These are phyloP conservation scores for Tupiocoris notatus DNA, from an alignment of 2,888 invertebrate species.

Conservation along the genomic window DNA sequence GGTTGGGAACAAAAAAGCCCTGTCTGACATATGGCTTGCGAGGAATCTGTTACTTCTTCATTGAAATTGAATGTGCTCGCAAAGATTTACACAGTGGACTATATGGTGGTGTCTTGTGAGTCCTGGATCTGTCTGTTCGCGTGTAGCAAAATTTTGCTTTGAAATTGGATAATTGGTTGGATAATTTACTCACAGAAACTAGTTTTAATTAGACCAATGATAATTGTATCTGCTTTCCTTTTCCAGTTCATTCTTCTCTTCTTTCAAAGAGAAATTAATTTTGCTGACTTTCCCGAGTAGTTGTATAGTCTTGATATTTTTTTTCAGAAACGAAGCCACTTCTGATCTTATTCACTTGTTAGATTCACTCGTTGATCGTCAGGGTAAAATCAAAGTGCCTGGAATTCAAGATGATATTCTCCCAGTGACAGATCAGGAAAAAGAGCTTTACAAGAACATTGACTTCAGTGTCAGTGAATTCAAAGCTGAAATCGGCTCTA, in stretches of 20 bases:
- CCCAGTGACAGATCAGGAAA: conserved; percentile 56
- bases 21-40: conserved; percentile 95
- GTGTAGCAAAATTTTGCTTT: no score
- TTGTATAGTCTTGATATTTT: no score
- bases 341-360: conserved; percentile 84
- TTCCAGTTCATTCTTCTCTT: no score
- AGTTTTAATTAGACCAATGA: no score
- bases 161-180: no score
- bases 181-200: no score
- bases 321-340: conserved; percentile 78
- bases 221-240: no score
- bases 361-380: conserved; percentile 76
- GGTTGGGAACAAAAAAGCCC: conserved; percentile 95
- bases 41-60: conserved; percentile 86
- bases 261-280: no score
- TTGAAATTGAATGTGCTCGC: conserved; percentile 82
- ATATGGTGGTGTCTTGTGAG: conserved; percentile 83
- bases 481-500: conserved; percentile 49
- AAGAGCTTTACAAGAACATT: conserved; percentile 58
- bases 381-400: conserved; percentile 81
- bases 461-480: conserved; percentile 59
- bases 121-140: no score
- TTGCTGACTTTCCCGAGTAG: no score
- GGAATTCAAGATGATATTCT: conserved; percentile 75
- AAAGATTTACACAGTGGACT: conserved; percentile 94